Percentiles rank a stretch among this genome's conserved stretches.
These are phyloP conservation scores for Dicranocentrus wangi DNA, from an alignment of 2,888 invertebrate species.

Conservation along the genomic window DNA sequence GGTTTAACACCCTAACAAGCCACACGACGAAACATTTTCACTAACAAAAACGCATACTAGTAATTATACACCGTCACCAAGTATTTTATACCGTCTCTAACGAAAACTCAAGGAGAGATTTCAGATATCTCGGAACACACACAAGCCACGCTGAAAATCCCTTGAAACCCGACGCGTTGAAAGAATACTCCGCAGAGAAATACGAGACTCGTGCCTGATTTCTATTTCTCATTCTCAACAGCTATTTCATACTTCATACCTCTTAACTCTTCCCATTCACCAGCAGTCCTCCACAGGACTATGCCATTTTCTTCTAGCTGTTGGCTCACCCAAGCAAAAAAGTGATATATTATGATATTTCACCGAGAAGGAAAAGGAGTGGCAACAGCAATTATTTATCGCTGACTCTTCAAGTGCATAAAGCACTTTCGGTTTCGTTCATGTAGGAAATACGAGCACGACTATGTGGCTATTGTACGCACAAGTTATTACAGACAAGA, in stretches of 20 bases:
- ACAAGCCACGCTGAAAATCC: neutral
- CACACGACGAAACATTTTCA: no score
- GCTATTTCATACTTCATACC: constrained; percentile 55
- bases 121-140: no score
- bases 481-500: neutral
- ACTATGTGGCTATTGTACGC: neutral
- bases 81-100: no score
- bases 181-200: constrained; percentile 6
- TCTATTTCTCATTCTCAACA: constrained; percentile 34
- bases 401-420: constrained; percentile 57
- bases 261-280: constrained; percentile 52
- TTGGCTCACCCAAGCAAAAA: constrained; percentile 55
- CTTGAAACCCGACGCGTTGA: constrained; percentile 33
- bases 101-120: no score
- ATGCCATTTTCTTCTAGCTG: constrained; percentile 39
- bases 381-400: constrained; percentile 64
- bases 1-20: no score
- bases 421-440: neutral
- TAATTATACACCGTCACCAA: no score
- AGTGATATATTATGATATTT: constrained; percentile 63
- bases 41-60: no score
- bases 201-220: constrained; percentile 26
- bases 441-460: neutral
- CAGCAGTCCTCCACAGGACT: constrained; percentile 46
- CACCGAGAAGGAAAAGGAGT: constrained; percentile 62